Evolutionary conservation across 2,113 vertebrate genomes (phyloP), one percentile per base, ranked within the genome.

Genomic region (Synchiropus splendidus): DNA sequence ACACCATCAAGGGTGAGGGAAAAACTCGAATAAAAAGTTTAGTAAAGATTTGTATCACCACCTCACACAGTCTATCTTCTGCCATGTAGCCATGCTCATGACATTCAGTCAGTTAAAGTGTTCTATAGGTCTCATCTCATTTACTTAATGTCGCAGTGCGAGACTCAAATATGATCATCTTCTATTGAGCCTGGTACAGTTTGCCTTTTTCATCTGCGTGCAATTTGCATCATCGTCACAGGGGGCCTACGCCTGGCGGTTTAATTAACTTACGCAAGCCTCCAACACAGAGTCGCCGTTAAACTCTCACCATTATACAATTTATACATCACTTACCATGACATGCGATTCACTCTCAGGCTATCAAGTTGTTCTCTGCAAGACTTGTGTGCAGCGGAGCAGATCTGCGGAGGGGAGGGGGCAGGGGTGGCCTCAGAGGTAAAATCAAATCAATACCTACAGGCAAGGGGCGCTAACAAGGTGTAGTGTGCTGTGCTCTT

Each of bases 401-500:
- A 16, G 12, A 42, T 6, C 18, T 5, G 30, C 4, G 17, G 12
- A n/a, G 2, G 17, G 17, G 2, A 3, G 39, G 2, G 6, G 12
- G 18, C 10, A 13, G 2, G 40, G 18, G 36, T 13, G 39, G 21
- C 48, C 66, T 53, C 58, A 44, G 56, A 62, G 69, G 67, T 70
- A 61, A 70, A 69, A 71, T 72, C 62, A 74, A 70, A 78, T 79
- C 70, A 67, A 79, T 78, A 74, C 40, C 59, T 67, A 48, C 55
- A 66, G 59, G 76, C 68, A 61, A 56, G 12, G 11, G 56, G 56
- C 58, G 64, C 62, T 78, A 76, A 79, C 74, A 79, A 79, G 73
- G 51, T 67, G 52, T 75, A 51, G 66, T 41, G 59, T 72, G 70
- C 65, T 67, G 42, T 49, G 50, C 55, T 67, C 60, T 64, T 59